A percentile compares a stretch with the other conserved stretches of the same genome.
These are phyloP conservation scores for Scolopax bukidnonensis DNA, from an alignment of 2,797 vertebrate genomes.

Conservation along the genomic window DNA sequence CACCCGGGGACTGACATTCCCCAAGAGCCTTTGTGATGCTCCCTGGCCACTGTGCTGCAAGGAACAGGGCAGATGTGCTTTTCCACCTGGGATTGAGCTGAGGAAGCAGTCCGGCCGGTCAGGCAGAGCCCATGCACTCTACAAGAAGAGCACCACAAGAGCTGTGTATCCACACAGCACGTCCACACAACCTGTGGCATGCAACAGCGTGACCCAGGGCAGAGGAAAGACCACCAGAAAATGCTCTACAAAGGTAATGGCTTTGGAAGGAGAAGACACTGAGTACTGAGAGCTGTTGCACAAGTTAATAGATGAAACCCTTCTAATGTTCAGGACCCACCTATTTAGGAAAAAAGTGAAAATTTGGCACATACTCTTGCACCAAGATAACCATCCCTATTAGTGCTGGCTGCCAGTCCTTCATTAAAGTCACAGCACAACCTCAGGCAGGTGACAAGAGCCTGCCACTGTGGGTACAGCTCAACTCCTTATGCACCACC, in stretches of 20 bases:
- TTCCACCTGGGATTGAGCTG: neutral
- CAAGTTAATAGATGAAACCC: neutral
- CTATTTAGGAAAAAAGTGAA: neutral
- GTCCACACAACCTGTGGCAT: neutral
- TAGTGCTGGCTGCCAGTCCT: neutral
- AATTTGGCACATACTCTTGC: neutral
- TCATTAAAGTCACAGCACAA: neutral
- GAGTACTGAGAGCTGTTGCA: neutral
- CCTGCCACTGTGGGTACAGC: neutral
- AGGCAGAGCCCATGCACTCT: neutral
- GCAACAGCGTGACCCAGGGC: neutral
- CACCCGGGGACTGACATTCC: neutral
- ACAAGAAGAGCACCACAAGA: neutral
- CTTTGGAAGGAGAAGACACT: neutral
- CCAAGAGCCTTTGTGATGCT: neutral
- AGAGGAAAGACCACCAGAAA: neutral
- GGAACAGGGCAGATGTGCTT: neutral
- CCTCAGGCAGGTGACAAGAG: neutral
- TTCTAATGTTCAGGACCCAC: neutral
- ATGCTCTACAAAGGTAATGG: neutral
- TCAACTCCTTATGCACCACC: neutral
- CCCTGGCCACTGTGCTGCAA: neutral
- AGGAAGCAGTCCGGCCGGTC: neutral
- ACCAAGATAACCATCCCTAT: neutral
- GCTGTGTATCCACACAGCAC: fast-evolving